phyloP scores from a whole-genome alignment of 1,140 invertebrate genomes.

The Brachionus sp. region DNA sequence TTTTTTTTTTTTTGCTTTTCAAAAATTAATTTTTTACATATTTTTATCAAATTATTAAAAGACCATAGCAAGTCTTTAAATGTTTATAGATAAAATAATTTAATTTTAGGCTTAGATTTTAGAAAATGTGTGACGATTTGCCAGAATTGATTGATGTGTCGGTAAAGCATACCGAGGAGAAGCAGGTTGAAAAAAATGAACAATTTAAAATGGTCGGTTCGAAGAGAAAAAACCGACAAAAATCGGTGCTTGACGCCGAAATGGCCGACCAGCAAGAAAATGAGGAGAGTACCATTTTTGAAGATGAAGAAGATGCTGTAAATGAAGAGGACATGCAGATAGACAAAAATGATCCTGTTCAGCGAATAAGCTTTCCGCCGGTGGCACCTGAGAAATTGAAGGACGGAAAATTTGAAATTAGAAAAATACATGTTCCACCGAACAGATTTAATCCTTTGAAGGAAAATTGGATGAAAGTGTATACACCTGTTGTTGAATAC shows the following conservation, averaged over 20 bases:
- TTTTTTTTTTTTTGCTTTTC: background rate
- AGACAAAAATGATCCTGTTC: constrained; percentile 5
- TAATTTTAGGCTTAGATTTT: background rate
- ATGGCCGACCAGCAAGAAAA: background rate
- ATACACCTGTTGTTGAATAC: constrained; percentile 90
- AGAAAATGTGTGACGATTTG: constrained; percentile 42
- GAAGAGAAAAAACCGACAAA: constrained; percentile 22
- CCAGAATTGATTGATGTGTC: constrained; percentile 44
- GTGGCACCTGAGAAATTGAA: background rate
- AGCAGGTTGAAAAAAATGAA: background rate
- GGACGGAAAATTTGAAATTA: constrained; percentile 52
- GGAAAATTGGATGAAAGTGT: constrained; percentile 95
- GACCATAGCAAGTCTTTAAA: constrained; percentile 32
- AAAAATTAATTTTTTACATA: too few species aligned
- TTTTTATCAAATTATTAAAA: background rate
- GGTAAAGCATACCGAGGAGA: background rate
- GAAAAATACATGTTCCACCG: constrained; percentile 67
- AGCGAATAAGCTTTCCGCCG: constrained; percentile 10
- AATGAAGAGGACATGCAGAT: background rate
- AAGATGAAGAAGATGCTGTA: constrained; percentile 25
- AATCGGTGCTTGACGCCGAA: background rate
- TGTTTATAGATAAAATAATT: background rate
- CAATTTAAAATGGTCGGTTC: background rate
- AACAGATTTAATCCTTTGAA: constrained; percentile 86
- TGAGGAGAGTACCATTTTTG: background rate